Conservation (phyloP, 1,140 invertebrate species). For the Leptinotarsa undecemlineata region DNA sequence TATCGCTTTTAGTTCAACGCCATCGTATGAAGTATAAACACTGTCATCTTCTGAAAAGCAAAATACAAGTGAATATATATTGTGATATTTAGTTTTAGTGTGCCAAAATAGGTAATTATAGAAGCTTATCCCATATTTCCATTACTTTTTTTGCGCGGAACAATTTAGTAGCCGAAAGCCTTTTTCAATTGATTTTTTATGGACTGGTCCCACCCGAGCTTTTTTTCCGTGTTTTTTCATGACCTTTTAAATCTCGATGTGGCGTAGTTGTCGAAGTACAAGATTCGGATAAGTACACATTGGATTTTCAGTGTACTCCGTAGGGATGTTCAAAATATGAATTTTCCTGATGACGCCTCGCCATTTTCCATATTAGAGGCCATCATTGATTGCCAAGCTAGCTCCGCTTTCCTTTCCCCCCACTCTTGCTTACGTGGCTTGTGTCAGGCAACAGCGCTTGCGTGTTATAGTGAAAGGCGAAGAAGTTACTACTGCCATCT, state of each 20-base stretch:
- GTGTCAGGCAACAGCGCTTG: conserved; percentile 30
- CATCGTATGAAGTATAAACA: conserved; percentile 48
- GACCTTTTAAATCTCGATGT: neutral
- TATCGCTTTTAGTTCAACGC: conserved; percentile 53
- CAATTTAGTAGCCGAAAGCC: neutral
- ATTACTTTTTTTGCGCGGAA: neutral
- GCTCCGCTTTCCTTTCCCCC: conserved; percentile 52
- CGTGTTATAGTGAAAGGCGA: conserved; percentile 18
- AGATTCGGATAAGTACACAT: too few species aligned
- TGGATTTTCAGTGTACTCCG: too few species aligned
- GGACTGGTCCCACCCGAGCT: conserved; percentile 13
- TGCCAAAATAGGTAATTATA: conserved; percentile 56
- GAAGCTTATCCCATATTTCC: neutral
- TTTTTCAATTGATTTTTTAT: neutral
- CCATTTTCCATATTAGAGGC: conserved; percentile 52
- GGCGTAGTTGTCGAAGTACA: neutral
- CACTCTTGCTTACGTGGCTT: conserved; percentile 43
- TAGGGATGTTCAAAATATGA: neutral
- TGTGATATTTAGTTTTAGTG: conserved; percentile 56
- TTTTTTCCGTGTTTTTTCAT: neutral
- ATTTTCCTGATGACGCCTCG: conserved; percentile 35
- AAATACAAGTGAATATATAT: conserved; percentile 52
- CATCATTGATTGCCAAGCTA: conserved; percentile 48
- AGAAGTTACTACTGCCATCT: neutral
- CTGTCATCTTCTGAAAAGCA: conserved; percentile 50